Evolutionary conservation across 2,888 invertebrate genomes (phyloP).

Genomic region (Agrypnus murinus): DNA sequence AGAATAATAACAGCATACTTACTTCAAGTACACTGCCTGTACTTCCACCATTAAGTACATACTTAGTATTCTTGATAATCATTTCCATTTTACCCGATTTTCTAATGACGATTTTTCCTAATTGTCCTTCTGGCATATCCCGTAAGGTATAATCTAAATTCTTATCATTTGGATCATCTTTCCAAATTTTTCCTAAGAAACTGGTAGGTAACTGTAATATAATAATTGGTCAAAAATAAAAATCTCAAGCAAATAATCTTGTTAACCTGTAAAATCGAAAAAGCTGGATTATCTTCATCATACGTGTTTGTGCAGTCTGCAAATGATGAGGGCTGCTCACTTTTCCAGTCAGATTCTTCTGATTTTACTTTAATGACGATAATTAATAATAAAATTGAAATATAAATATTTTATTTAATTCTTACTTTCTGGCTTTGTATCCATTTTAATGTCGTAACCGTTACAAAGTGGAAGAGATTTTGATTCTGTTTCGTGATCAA

Average conservation of each 20-base stretch:
- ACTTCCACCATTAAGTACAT: conserved; percentile 61
- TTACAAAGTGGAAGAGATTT: neutral
- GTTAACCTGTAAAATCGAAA: conserved; percentile 63
- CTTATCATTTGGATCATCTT: conserved; percentile 60
- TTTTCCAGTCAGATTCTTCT: conserved; percentile 11
- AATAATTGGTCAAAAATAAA: conserved; percentile 17
- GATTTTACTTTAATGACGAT: conserved; percentile 21
- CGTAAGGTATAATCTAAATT: conserved; percentile 50
- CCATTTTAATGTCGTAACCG: neutral
- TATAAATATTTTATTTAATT: too few species aligned
- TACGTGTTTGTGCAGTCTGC: conserved; percentile 56
- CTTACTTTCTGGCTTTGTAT: conserved; percentile 4
- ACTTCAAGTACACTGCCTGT: conserved; percentile 53
- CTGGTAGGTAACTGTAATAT: conserved; percentile 65
- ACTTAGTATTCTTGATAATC: conserved; percentile 63
- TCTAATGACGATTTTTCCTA: conserved; percentile 65
- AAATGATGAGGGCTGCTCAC: conserved; percentile 33
- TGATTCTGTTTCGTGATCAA: neutral
- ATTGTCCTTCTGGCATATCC: conserved; percentile 66
- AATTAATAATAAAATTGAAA: neutral
- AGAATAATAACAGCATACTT: conserved; percentile 3
- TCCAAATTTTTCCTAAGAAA: conserved; percentile 66
- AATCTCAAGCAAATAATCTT: too few species aligned
- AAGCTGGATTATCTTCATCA: conserved; percentile 62
- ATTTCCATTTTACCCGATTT: conserved; percentile 66